Conservation (phyloP, 2,888 invertebrate species). For the Scaptomyza reducta region DNA sequence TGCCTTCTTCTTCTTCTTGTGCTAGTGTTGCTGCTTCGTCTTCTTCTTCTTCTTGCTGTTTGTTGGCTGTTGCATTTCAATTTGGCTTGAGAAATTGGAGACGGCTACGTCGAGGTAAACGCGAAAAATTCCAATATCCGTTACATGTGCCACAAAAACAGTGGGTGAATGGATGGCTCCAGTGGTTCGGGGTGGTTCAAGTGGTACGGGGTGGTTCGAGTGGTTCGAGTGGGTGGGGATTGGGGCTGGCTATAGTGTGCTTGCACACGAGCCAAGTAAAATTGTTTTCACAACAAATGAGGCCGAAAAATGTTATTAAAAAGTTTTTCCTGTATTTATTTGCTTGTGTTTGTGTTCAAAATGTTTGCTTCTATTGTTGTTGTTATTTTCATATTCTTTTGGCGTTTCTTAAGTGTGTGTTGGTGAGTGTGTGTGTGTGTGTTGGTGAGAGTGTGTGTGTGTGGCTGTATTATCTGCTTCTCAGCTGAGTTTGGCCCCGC, state of each 20-base stretch:
- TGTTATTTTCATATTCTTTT: slow-evolving; percentile 37
- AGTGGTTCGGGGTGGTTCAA: background rate
- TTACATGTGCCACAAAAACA: slow-evolving; percentile 55
- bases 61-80: slow-evolving; percentile 54
- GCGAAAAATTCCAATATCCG: slow-evolving; percentile 78
- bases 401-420: slow-evolving; percentile 48
- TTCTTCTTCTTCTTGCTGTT: slow-evolving; percentile 10
- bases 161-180: slow-evolving; percentile 15
- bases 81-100: slow-evolving; percentile 58
- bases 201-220: background rate
- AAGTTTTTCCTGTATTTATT: slow-evolving; percentile 73
- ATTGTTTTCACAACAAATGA: slow-evolving; percentile 79
- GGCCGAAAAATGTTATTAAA: slow-evolving; percentile 81
- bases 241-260: too few species aligned
- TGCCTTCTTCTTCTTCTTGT: background rate
- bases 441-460: slow-evolving; percentile 48
- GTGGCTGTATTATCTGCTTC: slow-evolving; percentile 44
- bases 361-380: slow-evolving; percentile 15
- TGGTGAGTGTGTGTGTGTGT: slow-evolving; percentile 45
- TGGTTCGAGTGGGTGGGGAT: slow-evolving; percentile 6
- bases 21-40: background rate
- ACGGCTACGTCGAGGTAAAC: slow-evolving; percentile 62
- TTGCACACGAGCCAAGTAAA: slow-evolving; percentile 52
- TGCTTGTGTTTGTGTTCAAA: slow-evolving; percentile 51
- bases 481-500: slow-evolving; percentile 17